Percentiles rank a stretch among this genome's conserved stretches.
These are phyloP conservation scores for Anguilla rostrata DNA, from an alignment of 2,113 vertebrate species.

Conservation along the genomic window DNA sequence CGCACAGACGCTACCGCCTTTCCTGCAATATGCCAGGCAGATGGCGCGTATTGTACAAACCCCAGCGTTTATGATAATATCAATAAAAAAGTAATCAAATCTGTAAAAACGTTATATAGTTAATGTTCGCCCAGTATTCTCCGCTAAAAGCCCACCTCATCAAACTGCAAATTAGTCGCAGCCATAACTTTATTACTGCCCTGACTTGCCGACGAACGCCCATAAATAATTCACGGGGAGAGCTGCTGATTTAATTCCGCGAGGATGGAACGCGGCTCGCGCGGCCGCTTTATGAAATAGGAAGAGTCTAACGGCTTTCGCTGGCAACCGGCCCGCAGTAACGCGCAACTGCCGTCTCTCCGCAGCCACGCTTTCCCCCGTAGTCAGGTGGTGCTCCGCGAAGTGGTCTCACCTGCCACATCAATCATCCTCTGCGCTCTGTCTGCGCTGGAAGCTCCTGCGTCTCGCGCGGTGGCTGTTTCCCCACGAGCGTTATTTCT, in stretches of 20 bases:
- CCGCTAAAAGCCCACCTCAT: conserved; percentile 71
- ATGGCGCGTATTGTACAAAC: conserved; percentile 33
- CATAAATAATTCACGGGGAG: conserved; percentile 82
- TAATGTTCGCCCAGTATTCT: conserved; percentile 66
- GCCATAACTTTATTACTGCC: conserved; percentile 74
- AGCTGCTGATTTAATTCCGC: conserved; percentile 78
- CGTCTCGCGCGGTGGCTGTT: no score
- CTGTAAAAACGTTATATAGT: conserved; percentile 73
- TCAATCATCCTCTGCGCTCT: no score
- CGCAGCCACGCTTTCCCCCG: no score
- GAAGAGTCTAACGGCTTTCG: conserved; percentile 29
- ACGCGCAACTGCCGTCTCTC: no score
- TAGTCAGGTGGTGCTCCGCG: no score
- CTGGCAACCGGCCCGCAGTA: conserved; percentile 36
- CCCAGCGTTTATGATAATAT: conserved; percentile 72
- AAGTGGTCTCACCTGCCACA: no score
- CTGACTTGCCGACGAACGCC: conserved; percentile 59
- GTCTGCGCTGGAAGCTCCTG: no score
- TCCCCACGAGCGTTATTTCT: no score
- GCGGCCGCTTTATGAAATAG: conserved; percentile 39
- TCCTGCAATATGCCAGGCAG: not conserved
- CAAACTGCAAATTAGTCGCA: conserved; percentile 73
- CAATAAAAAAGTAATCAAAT: conserved; percentile 72
- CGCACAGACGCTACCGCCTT: not conserved
- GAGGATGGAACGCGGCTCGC: conserved; percentile 54